Evolutionary conservation across 2,113 vertebrate genomes (phyloP).

Genomic region (Lucifuga dentata): DNA sequence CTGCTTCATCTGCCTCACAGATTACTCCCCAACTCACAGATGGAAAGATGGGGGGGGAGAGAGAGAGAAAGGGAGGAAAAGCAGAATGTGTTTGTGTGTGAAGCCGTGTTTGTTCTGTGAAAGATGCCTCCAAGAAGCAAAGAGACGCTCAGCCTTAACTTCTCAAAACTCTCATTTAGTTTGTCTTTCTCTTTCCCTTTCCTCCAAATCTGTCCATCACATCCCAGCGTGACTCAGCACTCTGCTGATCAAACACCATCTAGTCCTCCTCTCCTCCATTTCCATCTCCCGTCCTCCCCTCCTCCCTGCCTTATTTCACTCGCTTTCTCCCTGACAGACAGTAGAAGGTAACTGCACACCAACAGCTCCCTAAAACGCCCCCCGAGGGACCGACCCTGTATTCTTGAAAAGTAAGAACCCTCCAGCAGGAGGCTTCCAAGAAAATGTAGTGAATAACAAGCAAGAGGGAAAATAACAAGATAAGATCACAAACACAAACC

Average conservation of each 20-base stretch:
- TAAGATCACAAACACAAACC: conserved; percentile 55
- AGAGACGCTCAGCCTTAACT: conserved; percentile 14
- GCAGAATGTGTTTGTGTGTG: conserved; percentile 1
- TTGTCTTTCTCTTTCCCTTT: conserved; percentile 27
- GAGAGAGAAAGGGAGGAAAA: not conserved
- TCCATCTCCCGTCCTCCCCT: conserved; percentile 14
- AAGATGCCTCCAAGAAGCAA: conserved; percentile 34
- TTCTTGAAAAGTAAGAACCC: conserved; percentile 61
- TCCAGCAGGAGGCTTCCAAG: conserved; percentile 38
- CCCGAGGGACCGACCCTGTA: conserved; percentile 38
- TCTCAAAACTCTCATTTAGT: conserved; percentile 50
- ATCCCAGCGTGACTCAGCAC: conserved; percentile 63
- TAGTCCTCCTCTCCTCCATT: conserved; percentile 40
- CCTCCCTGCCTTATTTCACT: not conserved
- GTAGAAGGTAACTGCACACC: conserved; percentile 45
- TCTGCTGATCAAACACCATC: conserved; percentile 66
- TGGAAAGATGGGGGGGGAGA: not conserved
- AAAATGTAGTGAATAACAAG: conserved; percentile 55
- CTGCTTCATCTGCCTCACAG: conserved; percentile 47
- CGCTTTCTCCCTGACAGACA: conserved; percentile 52
- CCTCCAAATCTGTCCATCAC: conserved; percentile 51
- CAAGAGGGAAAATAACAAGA: conserved; percentile 52
- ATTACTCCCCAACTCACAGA: conserved; percentile 33
- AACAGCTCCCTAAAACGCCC: conserved; percentile 49
- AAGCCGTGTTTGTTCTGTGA: conserved; percentile 15